Evolutionary conservation across 2,113 vertebrate genomes (phyloP).

Genomic region (Antidorcas marsupialis): DNA sequence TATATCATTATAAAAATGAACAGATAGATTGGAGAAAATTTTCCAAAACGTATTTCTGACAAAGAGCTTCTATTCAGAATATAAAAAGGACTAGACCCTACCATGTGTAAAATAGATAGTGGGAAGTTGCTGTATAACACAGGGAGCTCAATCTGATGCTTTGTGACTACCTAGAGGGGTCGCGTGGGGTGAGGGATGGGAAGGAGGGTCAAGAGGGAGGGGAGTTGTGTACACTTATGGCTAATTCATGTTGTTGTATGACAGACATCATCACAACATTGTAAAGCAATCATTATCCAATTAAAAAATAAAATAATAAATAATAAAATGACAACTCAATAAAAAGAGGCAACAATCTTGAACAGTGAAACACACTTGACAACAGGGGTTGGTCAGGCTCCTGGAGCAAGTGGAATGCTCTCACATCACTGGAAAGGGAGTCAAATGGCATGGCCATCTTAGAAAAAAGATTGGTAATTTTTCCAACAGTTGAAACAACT

Average conservation of each 20-base stretch:
- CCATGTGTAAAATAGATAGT: background rate
- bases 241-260: background rate
- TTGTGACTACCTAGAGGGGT: background rate
- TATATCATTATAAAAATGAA: background rate
- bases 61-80: background rate
- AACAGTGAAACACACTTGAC: background rate
- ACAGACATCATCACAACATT: background rate
- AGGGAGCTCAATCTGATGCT: background rate
- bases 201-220: background rate
- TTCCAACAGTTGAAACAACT: background rate
- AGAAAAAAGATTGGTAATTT: background rate
- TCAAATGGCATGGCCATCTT: background rate
- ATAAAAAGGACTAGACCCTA: background rate
- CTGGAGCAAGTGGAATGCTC: background rate
- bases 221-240: background rate
- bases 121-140: background rate
- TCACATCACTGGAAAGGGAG: background rate
- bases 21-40: background rate
- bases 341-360: background rate
- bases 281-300: background rate
- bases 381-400: background rate
- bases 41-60: conserved; percentile 1
- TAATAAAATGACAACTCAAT: background rate
- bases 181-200: background rate
- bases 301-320: background rate